Base-by-base conservation (phyloP, 2,797 vertebrate species). In the Calcarius lapponicus region DNA sequence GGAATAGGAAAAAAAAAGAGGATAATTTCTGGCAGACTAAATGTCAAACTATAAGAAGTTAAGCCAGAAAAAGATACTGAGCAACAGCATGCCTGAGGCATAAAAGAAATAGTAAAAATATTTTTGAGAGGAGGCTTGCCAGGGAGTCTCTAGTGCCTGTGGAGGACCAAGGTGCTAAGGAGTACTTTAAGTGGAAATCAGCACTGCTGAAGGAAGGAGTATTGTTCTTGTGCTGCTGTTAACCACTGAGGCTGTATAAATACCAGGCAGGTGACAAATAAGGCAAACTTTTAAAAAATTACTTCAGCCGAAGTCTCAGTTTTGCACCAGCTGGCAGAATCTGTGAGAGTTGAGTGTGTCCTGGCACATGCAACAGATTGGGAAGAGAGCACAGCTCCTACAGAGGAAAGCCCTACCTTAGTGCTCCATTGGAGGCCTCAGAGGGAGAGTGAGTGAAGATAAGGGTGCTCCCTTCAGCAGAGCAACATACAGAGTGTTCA, bases 21-120 rank as follows among this genome's bases (percentile, higher is more conserved):
- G 34, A 54, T 19, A 1, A 36, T 93, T 93, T 93, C 73, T 95
- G 92, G 76, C 72, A 90, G 51, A 43, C 58, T 83, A 38, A 84
- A 79, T 88, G 73, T 90, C 90, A 93, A 91, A 72, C 53, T 16
- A 4, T 86, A 75, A 86, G 87, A 95, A 88, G 54, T 78, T 65
- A 92, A 81, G 80, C 88, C 88, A 94, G 82, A 69, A 93, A 76
- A 92, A 86, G 60, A 90, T 86, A 81, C 28, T 79, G 80, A 92
- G 82, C 54, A 94, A 70, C 66, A 84, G 66, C 26, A 34, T 83
- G 91, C 80, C 78, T 81, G 78, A 92, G 70, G 82, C 87, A 80
- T 75, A 34, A 79, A 81, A 87, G 78, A 76, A 93, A n/a, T 7
- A 76, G 48, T 31, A 64, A n/a, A 78, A 80, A 26, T 48, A 51